Conservation (phyloP, 2,797 vertebrate species). For the Etheostoma perlongum region DNA sequence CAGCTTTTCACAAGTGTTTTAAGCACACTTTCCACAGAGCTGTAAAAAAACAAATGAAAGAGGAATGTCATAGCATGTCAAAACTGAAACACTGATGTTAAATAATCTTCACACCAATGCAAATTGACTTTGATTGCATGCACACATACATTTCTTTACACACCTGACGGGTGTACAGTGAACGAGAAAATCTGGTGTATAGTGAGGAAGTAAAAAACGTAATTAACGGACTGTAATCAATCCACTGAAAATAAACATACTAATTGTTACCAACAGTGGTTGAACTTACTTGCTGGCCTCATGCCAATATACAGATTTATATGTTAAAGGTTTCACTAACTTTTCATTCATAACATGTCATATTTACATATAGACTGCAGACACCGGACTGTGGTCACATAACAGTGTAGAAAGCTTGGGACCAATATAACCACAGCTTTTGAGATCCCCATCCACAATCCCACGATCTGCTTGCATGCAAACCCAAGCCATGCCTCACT, state of each 20-base stretch:
- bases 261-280: background rate
- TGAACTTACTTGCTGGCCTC: constrained; percentile 8
- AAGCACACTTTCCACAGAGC: constrained; percentile 95
- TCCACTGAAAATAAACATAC: constrained; percentile 9
- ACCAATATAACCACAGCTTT: constrained; percentile 67
- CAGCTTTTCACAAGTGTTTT: constrained; percentile 97
- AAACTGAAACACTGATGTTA: constrained; percentile 33
- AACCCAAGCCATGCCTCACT: constrained; percentile 72
- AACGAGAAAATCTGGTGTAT: constrained; percentile 26
- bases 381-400: constrained; percentile 48
- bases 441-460: constrained; percentile 50
- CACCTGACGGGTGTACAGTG: constrained; percentile 32
- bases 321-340: background rate
- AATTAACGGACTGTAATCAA: background rate
- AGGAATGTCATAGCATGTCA: constrained; percentile 21
- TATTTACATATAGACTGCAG: constrained; percentile 50
- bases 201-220: constrained; percentile 19
- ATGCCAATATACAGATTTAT: constrained; percentile 11
- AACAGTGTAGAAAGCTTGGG: constrained; percentile 57
- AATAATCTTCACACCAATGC: constrained; percentile 74
- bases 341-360: constrained; percentile 20
- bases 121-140: constrained; percentile 80
- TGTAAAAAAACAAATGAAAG: constrained; percentile 66
- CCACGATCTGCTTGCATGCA: constrained; percentile 68
- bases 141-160: constrained; percentile 70